Evolutionary conservation across 2,797 vertebrate genomes (phyloP), one percentile per base, ranked within the genome.

Genomic region (Hylomyscus alleni): DNA sequence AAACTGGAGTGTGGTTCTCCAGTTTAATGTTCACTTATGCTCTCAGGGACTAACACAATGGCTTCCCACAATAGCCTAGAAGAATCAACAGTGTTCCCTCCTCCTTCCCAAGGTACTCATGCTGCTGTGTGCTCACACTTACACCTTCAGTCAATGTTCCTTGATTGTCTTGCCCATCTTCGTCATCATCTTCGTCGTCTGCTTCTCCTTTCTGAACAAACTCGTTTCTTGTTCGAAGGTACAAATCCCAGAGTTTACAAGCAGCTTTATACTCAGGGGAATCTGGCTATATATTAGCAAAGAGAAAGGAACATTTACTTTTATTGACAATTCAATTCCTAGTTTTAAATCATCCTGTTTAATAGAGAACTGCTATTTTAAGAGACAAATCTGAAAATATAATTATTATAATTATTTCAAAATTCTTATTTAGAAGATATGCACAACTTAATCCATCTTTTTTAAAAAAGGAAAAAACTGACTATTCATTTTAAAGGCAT

Each of bases 231-330:
- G 99, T 99, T 93, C 99, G 99, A 97, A 99, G 98, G 98, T 99
- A 99, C 96, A 99, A 99, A 98, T 99, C 99, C 99, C 99, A 99
- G n/a, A 99, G 98, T 96, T 99, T 99, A 97, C 99, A 99, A 94
- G 99, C 99, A 88, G 99, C 99, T 98, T 99, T 99, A 98, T 99
- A 99, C 97, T 99, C 99, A 76, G 99, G 99, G 96, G 99, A 99
- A 92, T 99, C 99, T 6, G 99, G 98, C 99, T 99, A 90, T 54
- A 97, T 65, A 84, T 97, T 95, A 96, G 6, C 60, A 96, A 95
- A 97, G 2, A 85, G 29, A 91, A 96, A 95, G 93, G 76, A 62
- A 4, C 72, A 44, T 17, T 34, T 29, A 93, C 17, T 91, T 93
- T 88, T 85, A 85, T 89, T 19, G 86, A 12, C 76, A 93, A 93